These are phyloP conservation scores for Spermophilus dauricus DNA, from an alignment of 2,113 vertebrate genomes.

Conservation along the genomic window DNA sequence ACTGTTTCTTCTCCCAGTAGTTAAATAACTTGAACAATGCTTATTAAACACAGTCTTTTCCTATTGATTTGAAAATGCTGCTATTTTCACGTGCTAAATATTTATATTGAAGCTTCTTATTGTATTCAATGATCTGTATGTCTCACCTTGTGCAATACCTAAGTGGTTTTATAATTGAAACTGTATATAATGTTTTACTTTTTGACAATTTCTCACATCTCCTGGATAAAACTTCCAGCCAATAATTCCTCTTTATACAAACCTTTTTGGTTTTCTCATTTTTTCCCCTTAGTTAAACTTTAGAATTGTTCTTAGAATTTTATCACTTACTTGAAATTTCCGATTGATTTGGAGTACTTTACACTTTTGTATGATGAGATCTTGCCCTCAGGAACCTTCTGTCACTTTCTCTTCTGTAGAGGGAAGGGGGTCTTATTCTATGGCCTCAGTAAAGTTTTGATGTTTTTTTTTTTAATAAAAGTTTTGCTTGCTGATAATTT, in stretches of 20 bases:
- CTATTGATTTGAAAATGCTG: conserved; percentile 57
- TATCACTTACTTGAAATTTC: conserved; percentile 48
- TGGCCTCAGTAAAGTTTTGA: not conserved
- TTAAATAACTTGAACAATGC: conserved; percentile 30
- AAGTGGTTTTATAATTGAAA: conserved; percentile 55
- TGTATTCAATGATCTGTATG: conserved; percentile 44
- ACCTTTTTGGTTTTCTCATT: not conserved
- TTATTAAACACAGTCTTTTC: conserved; percentile 40
- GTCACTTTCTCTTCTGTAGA: not conserved
- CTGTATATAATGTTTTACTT: conserved; percentile 29
- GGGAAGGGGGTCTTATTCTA: not conserved
- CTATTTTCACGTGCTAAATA: conserved; percentile 49
- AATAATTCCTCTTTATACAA: not conserved
- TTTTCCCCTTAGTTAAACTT: conserved; percentile 28
- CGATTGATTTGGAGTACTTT: conserved; percentile 24
- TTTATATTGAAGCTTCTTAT: conserved; percentile 47
- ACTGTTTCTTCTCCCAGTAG: not conserved
- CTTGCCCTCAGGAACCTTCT: not conserved
- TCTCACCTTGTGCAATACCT: conserved; percentile 10
- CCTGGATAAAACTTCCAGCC: not conserved
- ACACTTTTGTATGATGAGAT: not conserved
- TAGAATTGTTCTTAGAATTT: conserved; percentile 14
- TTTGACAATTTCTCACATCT: conserved; percentile 37
- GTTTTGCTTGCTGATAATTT: conserved; percentile 24
- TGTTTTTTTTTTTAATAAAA: conserved; percentile 13